Base-by-base conservation (phyloP, 2,797 vertebrate species). In the Nasua narica region DNA sequence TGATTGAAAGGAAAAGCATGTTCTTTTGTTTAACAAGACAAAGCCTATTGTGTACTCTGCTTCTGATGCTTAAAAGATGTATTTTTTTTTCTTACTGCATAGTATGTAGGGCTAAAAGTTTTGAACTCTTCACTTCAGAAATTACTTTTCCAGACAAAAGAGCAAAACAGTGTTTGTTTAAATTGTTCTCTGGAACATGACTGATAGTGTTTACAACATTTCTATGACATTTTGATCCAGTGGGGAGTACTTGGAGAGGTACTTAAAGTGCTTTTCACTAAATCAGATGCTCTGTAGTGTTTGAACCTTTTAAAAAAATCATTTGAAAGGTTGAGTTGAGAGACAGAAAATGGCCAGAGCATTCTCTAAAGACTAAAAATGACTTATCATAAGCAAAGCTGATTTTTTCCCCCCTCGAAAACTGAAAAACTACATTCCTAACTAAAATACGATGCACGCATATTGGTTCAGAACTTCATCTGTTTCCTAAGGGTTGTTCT, bases 11-110 rank as follows among this genome's bases (percentile, higher is more conserved):
- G 37, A 95, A 98, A 98, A 97, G 96, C 98, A 79, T 94, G 97
- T 97, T 98, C 97, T 98, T 98, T 98, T 98, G 96, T 98, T 98
- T 97, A 98, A 96, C 16, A 78, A 98, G 98, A 98, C 98, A 98
- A 98, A 99, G 98, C 96, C 98, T 70, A 96, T 98, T 98, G 98
- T 98, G 97, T 97, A 91, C 79, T 46, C 23, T 87, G 96, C 97
- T 94, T 91, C 97, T 97, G 97, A 97, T 74, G 85, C 95, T 58
- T 95, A 97, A 97, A 97, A 96, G 98, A 97, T 98, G 96, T 89
- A 35, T 98, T 97, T 92, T 95, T 96, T 90, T 85, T 92, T 72
- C 90, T 78, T 96, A 92, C 43, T 97, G 74, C 25, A 9, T 83
- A 90, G 67, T 96, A 95, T 94, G 2, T 74, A 97, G 94, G 97